phyloP scores from a whole-genome alignment of 2,888 invertebrate species.

The Andrena trimmerana region DNA sequence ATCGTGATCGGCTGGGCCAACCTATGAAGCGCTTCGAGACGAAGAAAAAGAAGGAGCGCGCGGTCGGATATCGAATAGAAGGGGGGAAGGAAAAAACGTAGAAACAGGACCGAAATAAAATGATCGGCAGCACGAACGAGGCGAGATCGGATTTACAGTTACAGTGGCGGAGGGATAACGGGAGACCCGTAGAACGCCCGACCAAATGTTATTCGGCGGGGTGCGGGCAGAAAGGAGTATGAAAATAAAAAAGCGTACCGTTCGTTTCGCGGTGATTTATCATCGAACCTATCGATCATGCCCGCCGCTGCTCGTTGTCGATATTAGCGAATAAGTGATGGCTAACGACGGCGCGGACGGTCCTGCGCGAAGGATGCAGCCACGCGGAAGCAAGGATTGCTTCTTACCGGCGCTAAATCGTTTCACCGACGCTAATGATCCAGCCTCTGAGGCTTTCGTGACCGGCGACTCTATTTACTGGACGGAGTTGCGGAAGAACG shows the following conservation, averaged over 20 bases:
- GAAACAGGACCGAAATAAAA: conserved; percentile 37
- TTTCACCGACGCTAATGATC: conserved; percentile 4
- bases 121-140: conserved; percentile 44
- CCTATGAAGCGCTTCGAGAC: background rate
- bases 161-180: conserved; percentile 49
- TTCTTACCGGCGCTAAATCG: background rate
- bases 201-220: conserved; percentile 25
- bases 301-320: background rate
- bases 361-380: background rate
- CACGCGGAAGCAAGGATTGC: conserved; percentile 13
- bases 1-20: conserved; percentile 28
- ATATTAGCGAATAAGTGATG: background rate
- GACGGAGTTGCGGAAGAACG: background rate
- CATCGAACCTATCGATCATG: conserved; percentile 22
- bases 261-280: conserved; percentile 30
- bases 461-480: background rate
- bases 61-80: background rate
- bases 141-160: conserved; percentile 60
- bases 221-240: background rate
- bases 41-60: background rate
- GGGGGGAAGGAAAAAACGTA: conserved; percentile 6
- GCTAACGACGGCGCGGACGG: conserved; percentile 3
- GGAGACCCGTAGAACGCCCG: conserved; percentile 26
- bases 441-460: background rate
- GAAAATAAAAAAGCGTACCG: conserved; percentile 15